Evolutionary conservation across 2,888 invertebrate genomes (phyloP).

Genomic region (Lissonota sp.): DNA sequence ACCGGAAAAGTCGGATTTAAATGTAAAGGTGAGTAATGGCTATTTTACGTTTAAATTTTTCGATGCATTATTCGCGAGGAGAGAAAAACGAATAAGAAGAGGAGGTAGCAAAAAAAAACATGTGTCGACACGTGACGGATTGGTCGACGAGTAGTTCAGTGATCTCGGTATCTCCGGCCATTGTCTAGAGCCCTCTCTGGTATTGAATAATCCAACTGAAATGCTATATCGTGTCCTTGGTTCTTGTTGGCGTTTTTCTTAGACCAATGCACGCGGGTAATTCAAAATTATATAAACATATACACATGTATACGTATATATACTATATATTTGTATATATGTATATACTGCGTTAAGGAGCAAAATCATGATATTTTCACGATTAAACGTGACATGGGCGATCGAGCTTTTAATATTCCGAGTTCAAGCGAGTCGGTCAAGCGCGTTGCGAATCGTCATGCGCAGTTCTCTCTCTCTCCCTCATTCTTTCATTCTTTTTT

Average conservation of each 20-base stretch:
- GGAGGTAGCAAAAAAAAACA: slow-evolving; percentile 11
- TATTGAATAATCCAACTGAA: slow-evolving; percentile 60
- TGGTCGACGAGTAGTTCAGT: slow-evolving; percentile 55
- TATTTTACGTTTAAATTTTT: not conserved
- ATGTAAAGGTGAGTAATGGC: slow-evolving; percentile 86
- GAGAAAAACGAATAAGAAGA: not conserved
- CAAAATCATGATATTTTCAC: slow-evolving; percentile 43
- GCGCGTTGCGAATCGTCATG: slow-evolving; percentile 50
- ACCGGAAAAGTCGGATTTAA: slow-evolving; percentile 86
- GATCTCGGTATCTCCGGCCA: slow-evolving; percentile 64
- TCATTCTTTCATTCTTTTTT: not conserved
- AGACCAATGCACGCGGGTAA: slow-evolving; percentile 19
- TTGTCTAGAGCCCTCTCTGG: slow-evolving; percentile 56
- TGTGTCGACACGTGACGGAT: slow-evolving; percentile 42
- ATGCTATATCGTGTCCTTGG: slow-evolving; percentile 53
- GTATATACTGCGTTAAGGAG: slow-evolving; percentile 25
- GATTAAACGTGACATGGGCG: slow-evolving; percentile 35
- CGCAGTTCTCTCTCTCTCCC: slow-evolving; percentile 20
- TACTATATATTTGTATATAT: not conserved
- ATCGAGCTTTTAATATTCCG: slow-evolving; percentile 54
- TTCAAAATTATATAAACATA: not conserved
- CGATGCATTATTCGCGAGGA: not conserved
- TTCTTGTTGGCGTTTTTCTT: slow-evolving; percentile 20
- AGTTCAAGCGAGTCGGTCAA: slow-evolving; percentile 57
- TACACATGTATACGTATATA: not conserved